Percentiles rank a stretch among this genome's conserved stretches.
phyloP scores from a whole-genome alignment of 2,888 invertebrate species.

The Listrodromus nycthemerus region DNA sequence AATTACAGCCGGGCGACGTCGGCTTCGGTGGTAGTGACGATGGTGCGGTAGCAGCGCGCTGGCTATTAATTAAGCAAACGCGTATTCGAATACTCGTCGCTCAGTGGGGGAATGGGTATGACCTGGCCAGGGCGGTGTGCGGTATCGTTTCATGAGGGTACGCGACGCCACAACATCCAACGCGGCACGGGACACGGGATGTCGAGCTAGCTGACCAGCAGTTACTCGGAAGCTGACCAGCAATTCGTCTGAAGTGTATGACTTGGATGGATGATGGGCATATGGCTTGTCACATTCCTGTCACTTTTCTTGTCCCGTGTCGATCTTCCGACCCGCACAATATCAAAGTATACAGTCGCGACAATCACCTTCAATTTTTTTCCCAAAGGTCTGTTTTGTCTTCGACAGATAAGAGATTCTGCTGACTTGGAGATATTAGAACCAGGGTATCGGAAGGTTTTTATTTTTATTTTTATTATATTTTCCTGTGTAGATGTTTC shows the following conservation, averaged over 20 bases:
- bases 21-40: constrained; percentile 44
- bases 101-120: constrained; percentile 37
- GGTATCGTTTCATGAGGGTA: constrained; percentile 44
- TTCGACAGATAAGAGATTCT: not conserved
- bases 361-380: not conserved
- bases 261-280: constrained; percentile 4
- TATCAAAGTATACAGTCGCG: not conserved
- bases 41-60: constrained; percentile 62
- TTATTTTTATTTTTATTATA: too few species aligned
- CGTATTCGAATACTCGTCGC: constrained; percentile 70
- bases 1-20: constrained; percentile 65
- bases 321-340: not conserved
- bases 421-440: not conserved
- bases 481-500: not conserved
- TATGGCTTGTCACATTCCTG: constrained; percentile 7
- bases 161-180: not conserved
- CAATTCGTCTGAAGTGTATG: constrained; percentile 13
- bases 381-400: not conserved
- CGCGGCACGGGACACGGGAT: constrained; percentile 1
- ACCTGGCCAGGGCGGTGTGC: constrained; percentile 22
- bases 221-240: constrained; percentile 17
- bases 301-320: constrained; percentile 1
- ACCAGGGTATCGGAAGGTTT: not conserved
- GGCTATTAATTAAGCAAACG: constrained; percentile 75
- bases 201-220: constrained; percentile 21